These are phyloP conservation scores for Sturmia bella DNA, from an alignment of 2,888 invertebrate genomes.

Conservation along the genomic window DNA sequence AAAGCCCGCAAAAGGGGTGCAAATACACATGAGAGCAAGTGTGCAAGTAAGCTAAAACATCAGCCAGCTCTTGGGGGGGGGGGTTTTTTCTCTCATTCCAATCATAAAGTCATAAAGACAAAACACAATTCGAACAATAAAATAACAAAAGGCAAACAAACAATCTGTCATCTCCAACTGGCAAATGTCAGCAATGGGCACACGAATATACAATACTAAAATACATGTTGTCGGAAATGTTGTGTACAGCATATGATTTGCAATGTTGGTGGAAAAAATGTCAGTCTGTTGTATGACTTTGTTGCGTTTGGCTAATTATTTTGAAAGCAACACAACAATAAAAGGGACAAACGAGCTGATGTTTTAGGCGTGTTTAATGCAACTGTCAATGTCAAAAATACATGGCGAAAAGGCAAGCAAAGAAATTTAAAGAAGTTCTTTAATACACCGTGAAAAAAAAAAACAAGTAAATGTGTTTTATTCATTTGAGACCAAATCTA, in stretches of 20 bases:
- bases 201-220: not conserved
- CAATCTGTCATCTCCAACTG: constrained; percentile 53
- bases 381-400: constrained; percentile 61
- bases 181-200: constrained; percentile 28
- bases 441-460: not conserved
- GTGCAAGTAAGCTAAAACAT: not conserved
- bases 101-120: constrained; percentile 35
- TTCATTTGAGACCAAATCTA: too few species aligned
- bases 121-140: constrained; percentile 12
- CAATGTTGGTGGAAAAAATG: not conserved
- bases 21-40: not conserved
- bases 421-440: not conserved
- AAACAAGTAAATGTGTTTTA: too few species aligned
- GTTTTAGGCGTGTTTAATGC: constrained; percentile 50
- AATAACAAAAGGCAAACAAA: constrained; percentile 22
- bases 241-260: constrained; percentile 17
- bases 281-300: constrained; percentile 1
- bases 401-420: not conserved
- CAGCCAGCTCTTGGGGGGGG: constrained; percentile 8
- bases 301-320: constrained; percentile 45
- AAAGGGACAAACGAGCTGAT: constrained; percentile 10
- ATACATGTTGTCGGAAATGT: not conserved
- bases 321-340: constrained; percentile 17
- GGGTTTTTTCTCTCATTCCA: not conserved
- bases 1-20: constrained; percentile 9